Conservation (phyloP, 2,113 vertebrate species). For the Fulmarus glacialis region DNA sequence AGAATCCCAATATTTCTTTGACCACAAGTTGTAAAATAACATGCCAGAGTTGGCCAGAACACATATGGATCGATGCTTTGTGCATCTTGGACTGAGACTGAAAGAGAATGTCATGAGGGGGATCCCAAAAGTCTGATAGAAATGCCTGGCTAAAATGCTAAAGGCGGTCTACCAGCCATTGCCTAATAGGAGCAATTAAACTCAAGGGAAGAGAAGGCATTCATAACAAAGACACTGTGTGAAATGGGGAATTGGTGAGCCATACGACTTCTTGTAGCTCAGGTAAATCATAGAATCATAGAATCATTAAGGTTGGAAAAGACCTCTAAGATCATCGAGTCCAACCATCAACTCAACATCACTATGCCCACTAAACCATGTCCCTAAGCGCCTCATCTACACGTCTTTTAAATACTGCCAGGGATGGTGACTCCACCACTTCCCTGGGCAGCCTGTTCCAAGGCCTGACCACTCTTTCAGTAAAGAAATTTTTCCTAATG, state of each 20-base stretch:
- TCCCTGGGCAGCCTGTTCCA: no score
- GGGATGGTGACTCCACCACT: no score
- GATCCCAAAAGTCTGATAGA: not conserved
- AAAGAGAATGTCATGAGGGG: accelerated
- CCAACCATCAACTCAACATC: no score
- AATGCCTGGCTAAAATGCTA: not conserved
- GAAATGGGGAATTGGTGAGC: not conserved
- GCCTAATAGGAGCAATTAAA: not conserved
- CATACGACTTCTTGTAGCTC: not conserved
- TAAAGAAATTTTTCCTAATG: no score
- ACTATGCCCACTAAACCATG: no score
- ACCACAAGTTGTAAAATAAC: not conserved
- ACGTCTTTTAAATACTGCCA: no score
- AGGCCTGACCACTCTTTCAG: no score
- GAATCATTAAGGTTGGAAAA: no score
- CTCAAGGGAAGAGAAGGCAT: not conserved
- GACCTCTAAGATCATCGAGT: no score
- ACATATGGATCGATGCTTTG: accelerated
- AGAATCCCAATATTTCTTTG: not conserved
- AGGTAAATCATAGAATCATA: not conserved
- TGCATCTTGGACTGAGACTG: not conserved
- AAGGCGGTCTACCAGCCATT: not conserved
- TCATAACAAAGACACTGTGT: not conserved
- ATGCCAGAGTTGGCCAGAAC: not conserved
- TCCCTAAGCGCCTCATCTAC: no score